Evolutionary conservation across 2,888 invertebrate genomes (phyloP).

Genomic region (Hybos culiciformis): DNA sequence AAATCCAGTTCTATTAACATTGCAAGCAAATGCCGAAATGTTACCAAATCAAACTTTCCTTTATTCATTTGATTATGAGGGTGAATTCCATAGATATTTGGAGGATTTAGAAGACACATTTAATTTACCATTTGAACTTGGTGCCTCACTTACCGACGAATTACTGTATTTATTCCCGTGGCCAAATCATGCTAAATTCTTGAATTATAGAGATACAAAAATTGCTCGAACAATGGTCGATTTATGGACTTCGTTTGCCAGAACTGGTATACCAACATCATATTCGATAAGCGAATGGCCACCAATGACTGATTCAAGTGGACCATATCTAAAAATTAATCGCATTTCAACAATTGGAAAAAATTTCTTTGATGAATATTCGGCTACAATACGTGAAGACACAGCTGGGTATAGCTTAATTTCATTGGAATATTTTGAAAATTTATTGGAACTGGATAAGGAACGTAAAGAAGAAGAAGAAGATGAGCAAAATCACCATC

Average conservation of each 20-base stretch:
- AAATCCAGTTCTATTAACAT: constrained; percentile 35
- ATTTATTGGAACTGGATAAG: constrained; percentile 18
- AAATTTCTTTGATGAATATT: constrained; percentile 30
- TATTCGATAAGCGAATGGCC: constrained; percentile 27
- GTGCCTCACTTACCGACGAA: constrained; percentile 45
- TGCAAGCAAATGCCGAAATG: constrained; percentile 32
- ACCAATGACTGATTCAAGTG: constrained; percentile 26
- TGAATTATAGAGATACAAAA: constrained; percentile 30
- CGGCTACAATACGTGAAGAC: constrained; percentile 23
- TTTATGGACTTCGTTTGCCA: constrained; percentile 33
- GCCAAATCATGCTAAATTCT: constrained; percentile 25
- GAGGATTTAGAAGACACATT: constrained; percentile 26
- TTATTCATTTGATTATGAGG: constrained; percentile 39
- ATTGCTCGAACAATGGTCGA: constrained; percentile 37
- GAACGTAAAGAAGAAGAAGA: neutral
- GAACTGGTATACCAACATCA: constrained; percentile 25
- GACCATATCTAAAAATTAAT: constrained; percentile 31
- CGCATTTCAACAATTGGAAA: constrained; percentile 22
- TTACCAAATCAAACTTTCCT: constrained; percentile 34
- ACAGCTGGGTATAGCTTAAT: constrained; percentile 24
- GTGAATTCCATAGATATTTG: constrained; percentile 33
- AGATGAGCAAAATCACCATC: constrained; percentile 9
- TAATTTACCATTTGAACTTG: constrained; percentile 36
- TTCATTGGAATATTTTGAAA: constrained; percentile 27
- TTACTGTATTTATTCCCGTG: constrained; percentile 41